Conservation (phyloP, 2,888 invertebrate genomes). For the Nomada lathburiana region DNA sequence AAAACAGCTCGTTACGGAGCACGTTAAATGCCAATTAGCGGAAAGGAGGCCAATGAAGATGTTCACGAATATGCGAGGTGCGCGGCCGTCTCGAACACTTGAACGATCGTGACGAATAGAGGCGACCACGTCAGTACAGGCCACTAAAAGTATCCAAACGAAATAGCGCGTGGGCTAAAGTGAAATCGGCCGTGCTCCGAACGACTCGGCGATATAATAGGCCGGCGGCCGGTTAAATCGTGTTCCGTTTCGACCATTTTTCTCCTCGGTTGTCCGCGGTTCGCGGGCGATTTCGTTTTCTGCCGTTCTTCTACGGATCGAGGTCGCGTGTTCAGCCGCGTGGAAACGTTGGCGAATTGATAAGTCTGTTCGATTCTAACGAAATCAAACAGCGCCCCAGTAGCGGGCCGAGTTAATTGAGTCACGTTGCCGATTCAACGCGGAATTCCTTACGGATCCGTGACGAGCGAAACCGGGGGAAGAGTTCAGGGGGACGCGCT, state of each 20-base stretch:
- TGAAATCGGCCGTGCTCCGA: slow-evolving; percentile 9
- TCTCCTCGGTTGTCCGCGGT: not conserved
- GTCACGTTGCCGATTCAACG: slow-evolving; percentile 5
- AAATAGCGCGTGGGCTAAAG: slow-evolving; percentile 14
- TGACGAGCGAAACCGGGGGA: not conserved
- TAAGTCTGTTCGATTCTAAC: slow-evolving; percentile 26
- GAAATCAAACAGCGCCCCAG: not conserved
- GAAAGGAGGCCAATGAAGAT: no score
- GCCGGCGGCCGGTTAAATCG: slow-evolving; percentile 1
- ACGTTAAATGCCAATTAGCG: no score
- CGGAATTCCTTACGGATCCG: slow-evolving; percentile 7
- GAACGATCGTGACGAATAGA: no score
- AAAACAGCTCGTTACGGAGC: no score
- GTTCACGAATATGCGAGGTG: no score
- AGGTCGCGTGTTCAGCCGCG: slow-evolving; percentile 36
- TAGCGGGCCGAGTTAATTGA: slow-evolving; percentile 23
- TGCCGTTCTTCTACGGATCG: slow-evolving; percentile 25
- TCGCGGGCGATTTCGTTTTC: slow-evolving; percentile 16
- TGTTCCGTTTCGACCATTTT: slow-evolving; percentile 13
- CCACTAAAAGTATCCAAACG: not conserved
- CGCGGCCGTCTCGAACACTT: no score
- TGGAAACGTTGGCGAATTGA: slow-evolving; percentile 22
- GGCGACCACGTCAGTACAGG: not conserved
- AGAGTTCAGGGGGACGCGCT: not conserved
- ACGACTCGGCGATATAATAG: not conserved